Evolutionary conservation across 2,113 vertebrate genomes (phyloP).

Genomic region (Sturnira hondurensis): DNA sequence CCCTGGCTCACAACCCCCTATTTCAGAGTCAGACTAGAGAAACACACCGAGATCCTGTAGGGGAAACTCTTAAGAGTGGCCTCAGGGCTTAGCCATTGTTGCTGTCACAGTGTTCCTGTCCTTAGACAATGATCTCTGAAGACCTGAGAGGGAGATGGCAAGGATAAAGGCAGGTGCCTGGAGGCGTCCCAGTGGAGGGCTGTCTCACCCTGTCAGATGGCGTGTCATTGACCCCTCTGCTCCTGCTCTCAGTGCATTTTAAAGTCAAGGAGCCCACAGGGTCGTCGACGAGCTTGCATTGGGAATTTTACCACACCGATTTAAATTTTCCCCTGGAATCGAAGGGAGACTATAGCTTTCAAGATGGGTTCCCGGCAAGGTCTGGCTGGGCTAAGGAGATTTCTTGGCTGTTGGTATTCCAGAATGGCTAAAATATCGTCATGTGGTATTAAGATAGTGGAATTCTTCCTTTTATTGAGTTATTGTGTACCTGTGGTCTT

Average conservation of each 20-base stretch:
- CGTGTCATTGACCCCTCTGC: too few relatives aligned
- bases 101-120: rapidly evolving
- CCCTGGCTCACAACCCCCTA: too few relatives aligned
- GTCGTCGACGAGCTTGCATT: rapidly evolving
- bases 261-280: rapidly evolving
- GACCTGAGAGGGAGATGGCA: rapidly evolving
- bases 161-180: neutral
- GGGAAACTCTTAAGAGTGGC: neutral
- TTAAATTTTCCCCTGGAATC: neutral
- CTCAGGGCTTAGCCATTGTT: neutral
- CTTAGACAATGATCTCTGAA: neutral
- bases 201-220: neutral
- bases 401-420: neutral
- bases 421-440: neutral
- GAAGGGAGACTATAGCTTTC: rapidly evolving
- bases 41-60: neutral
- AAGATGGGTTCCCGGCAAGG: neutral
- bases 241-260: neutral
- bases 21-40: too few relatives aligned
- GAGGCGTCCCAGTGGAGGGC: neutral
- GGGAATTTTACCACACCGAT: neutral
- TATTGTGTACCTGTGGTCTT: neutral
- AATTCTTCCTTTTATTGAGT: neutral
- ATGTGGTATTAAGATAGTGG: neutral
- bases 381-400: neutral